Base-by-base conservation (phyloP, 2,888 invertebrate genomes). In the Lochmaea capreae region DNA sequence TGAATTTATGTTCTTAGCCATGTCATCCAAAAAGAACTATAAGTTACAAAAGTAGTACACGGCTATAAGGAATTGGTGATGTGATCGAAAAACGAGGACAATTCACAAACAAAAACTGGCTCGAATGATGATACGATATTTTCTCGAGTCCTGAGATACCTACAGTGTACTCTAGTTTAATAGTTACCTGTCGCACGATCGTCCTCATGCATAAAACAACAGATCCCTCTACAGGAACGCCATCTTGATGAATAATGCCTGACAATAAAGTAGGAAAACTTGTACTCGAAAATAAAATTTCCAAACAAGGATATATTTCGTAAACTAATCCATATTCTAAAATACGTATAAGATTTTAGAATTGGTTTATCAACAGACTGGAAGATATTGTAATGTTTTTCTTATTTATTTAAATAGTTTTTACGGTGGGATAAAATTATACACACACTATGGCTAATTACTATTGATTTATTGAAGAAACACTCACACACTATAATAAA, bases 181-280 rank as follows among this genome's bases (percentile, higher is more conserved):
- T 77, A 79, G 79, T 79, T 79, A 79, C 79, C 78, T 79, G 78
- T 78, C 79, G 76, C 76, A 59, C 75, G 71, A 65, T 73, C 73
- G 72, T 74, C 72, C 76, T 77, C 74, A 79, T 79, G 79, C 78
- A 79, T 79, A 79, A 79, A 76, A 78, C 78, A 79, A 76, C 67
- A 74, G 76, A 76, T 73, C 76, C 76, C 75, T 76, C 76, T 66
- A 70, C 75, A 77, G 76, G 73, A 75, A 73, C 73, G 78, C 76
- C 72, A 77, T 75, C 76, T 76, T 77, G 78, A 78, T 79, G 77
- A 78, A 79, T 79, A 77, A 77, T 77, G 73, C 74, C 73, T 72
- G 66, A 70, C 74, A 77, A 78, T 66, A 67, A 71, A 77, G 77
- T 75, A 76, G 62, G 72, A 74, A 76, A 73, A 74, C 74, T 74